Conservation (phyloP, 2,888 invertebrate species). For the Germaria angustata region DNA sequence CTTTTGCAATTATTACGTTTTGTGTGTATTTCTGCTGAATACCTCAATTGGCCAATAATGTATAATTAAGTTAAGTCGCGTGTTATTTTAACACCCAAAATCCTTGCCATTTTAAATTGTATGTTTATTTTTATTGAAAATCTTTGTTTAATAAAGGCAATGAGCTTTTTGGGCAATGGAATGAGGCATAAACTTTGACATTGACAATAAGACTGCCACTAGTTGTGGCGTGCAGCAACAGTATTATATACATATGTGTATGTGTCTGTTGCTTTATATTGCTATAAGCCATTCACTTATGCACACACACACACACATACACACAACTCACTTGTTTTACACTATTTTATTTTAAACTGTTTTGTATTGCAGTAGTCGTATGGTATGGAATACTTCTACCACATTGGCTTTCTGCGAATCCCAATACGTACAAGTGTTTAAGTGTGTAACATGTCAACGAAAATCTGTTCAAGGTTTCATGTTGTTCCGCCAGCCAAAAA, state of each 20-base stretch:
- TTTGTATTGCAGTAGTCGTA: background rate
- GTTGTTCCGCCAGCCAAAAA: slow-evolving; percentile 5
- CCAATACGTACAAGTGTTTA: background rate
- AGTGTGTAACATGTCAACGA: slow-evolving; percentile 20
- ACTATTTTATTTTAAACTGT: slow-evolving; percentile 19
- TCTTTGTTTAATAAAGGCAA: slow-evolving; percentile 25
- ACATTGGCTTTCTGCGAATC: background rate
- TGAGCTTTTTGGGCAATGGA: slow-evolving; percentile 42
- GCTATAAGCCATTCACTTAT: background rate
- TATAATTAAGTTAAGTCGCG: slow-evolving; percentile 19
- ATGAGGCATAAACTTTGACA: slow-evolving; percentile 50
- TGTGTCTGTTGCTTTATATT: background rate
- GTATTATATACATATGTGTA: background rate
- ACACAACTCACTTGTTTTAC: background rate
- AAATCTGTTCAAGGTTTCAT: slow-evolving; percentile 43
- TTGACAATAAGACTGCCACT: slow-evolving; percentile 46
- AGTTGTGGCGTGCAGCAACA: slow-evolving; percentile 13
- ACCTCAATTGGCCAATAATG: background rate
- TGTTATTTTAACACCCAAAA: slow-evolving; percentile 16
- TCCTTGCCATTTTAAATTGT: slow-evolving; percentile 7
- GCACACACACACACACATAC: background rate
- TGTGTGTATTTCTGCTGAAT: background rate
- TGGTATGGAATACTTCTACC: background rate
- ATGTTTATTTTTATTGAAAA: background rate
- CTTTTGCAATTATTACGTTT: background rate